phyloP scores from a whole-genome alignment of 1,140 invertebrate genomes.

The Heliconius hermathena region DNA sequence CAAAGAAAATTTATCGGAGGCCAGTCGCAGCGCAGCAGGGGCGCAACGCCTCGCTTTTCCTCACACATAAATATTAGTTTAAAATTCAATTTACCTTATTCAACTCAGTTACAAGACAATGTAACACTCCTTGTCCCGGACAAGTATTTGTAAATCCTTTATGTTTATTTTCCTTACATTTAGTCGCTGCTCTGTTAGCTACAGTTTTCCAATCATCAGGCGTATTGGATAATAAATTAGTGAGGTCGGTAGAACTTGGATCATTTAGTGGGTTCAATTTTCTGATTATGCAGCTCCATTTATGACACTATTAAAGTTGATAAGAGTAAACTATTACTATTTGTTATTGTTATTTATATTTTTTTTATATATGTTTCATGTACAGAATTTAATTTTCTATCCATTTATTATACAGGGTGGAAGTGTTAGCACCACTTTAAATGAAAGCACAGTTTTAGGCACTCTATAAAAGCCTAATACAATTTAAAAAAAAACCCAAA shows the following conservation, averaged over 20 bases:
- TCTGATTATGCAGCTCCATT: slow-evolving; percentile 62
- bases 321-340: not conserved
- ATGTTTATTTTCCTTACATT: slow-evolving; percentile 50
- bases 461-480: too few species aligned
- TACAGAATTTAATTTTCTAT: too few species aligned
- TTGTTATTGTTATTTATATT: too few species aligned
- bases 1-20: too few species aligned
- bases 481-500: too few species aligned
- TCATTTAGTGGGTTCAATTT: slow-evolving; percentile 49
- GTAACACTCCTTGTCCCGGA: slow-evolving; percentile 61
- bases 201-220: slow-evolving; percentile 52
- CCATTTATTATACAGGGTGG: too few species aligned
- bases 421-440: too few species aligned
- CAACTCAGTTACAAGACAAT: slow-evolving; percentile 63
- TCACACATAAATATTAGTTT: too few species aligned
- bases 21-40: too few species aligned
- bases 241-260: not conserved
- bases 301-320: slow-evolving; percentile 51
- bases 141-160: slow-evolving; percentile 60
- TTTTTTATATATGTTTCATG: too few species aligned
- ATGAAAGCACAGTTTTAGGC: too few species aligned
- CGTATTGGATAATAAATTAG: slow-evolving; percentile 17
- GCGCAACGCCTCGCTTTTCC: too few species aligned
- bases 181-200: slow-evolving; percentile 43
- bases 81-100: slow-evolving; percentile 35